Evolutionary conservation across 2,113 vertebrate genomes (phyloP), one percentile per base, ranked within the genome.

Genomic region (Hyperopisus bebe): DNA sequence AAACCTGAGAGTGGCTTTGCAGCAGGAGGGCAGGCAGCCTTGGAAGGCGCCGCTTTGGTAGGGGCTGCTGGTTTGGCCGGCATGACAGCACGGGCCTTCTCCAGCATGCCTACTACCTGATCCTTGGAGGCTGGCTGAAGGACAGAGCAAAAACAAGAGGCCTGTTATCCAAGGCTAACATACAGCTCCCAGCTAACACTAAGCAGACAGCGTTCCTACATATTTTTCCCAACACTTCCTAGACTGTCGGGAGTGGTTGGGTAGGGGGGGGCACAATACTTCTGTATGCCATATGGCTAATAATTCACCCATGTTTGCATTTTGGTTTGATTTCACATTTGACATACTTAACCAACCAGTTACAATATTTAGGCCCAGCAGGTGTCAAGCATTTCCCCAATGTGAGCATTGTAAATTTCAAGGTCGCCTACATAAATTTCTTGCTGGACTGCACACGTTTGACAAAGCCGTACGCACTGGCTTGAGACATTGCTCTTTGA

Each of bases 111-210:
- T 70, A 98, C 80, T 87, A 99, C 97, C 90, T 98, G 98, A 94
- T 99, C 98, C 95, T 98, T 99, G n/a, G 98, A 99, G 91, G 98
- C 94, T 46, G 97, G 94, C 98, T 99, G 93, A 0, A 89, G 84
- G 24, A 87, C 24, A 39, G 70, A 15, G 44, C 46, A 48, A n/a
- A 50, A 85, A 85, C 42, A 44, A 44, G 39, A 24, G 10, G 8
- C 42, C 19, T 0, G 11, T 74, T 74, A 74, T 74, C 1, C 4
- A 74, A 74, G 27, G 10, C 27, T 27, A 74, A 35, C 66, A 35
- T 5, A 31, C n/a, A 74, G 66, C 6, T 62, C 58, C 24, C 24
- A 62, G 58, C 24, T n/a, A 62, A 62, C 58, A 24, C 58, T 17
- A 62, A 62, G 55, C 8, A 62, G 24, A n/a, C 1, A 9, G 6